Evolutionary conservation across 1,140 invertebrate species (phyloP), one percentile per base, ranked within the genome.

Genomic region (Solenopsis invicta): DNA sequence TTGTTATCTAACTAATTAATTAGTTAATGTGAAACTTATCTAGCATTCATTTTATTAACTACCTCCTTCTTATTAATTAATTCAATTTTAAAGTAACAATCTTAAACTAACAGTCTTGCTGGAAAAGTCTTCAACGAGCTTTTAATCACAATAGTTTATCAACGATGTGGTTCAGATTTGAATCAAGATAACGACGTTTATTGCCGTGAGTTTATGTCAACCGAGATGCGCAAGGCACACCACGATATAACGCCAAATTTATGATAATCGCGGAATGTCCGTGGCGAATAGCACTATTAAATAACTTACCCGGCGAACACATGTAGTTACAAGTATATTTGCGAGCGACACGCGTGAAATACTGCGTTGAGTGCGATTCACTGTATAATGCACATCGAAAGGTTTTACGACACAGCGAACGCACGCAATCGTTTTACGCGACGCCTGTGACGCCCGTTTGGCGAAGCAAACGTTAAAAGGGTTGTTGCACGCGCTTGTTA

Each of bases 381-480:
- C 69, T 82, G 41, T 69, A 75, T 84, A 84, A 84, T 50, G 69
- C 56, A 74, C 4, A 24, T 13, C 69, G 54, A 75, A 84, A 84
- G 80, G 69, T 75, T 75, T 84, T 62, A 75, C 41, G 62, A 84
- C 48, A 84, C 69, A 62, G 75, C 69, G 45, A 72, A 82, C 50
- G 37, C 50, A 48, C n/a, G 37, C 50, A 37, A 67, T 81, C 50
- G 64, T 71, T 81, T 71, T 71, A 67, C 37, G 80, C 69, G 24
- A 1, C 9, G 67, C n/a, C 52, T 54, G 80, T 74, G 56, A 74
- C 67, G 80, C 80, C 72, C 61, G 80, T 84, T 84, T 84, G 37
- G 24, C 41, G 52, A 82, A 74, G 67, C 54, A 54, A 75, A 75
- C 56, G 69, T 75, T 84, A 84, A 84, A 84, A 84, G 54, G 80